Conservation (phyloP, 2,113 vertebrate species). For the Meles meles region DNA sequence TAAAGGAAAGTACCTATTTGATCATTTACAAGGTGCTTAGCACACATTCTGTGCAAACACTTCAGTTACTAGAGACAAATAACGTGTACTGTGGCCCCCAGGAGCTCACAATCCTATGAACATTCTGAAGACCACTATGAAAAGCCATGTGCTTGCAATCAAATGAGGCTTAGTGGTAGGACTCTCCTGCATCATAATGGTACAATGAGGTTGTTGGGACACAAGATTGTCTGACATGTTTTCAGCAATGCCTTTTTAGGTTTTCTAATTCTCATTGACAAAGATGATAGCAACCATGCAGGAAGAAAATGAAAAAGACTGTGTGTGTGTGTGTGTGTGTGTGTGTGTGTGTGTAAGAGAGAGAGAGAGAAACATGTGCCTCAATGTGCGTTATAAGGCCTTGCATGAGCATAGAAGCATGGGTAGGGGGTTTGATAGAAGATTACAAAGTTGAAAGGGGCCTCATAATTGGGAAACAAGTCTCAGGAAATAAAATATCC, state of each 20-base stretch:
- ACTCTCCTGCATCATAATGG: background rate
- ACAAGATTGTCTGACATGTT: background rate
- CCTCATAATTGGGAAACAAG: background rate
- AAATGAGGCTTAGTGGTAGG: background rate
- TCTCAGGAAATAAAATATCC: background rate
- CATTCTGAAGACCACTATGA: background rate
- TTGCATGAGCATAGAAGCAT: background rate
- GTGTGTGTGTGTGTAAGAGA: too few species aligned
- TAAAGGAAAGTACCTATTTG: background rate
- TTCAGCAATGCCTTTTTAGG: background rate
- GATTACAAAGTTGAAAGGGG: background rate
- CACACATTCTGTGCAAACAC: background rate
- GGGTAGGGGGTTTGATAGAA: background rate
- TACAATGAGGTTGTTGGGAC: background rate
- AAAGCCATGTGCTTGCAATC: background rate
- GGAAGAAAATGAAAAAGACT: background rate
- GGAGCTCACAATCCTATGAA: background rate
- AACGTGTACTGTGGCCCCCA: background rate
- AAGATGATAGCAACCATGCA: background rate
- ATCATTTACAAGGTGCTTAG: background rate
- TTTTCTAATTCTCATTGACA: background rate
- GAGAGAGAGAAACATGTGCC: background rate
- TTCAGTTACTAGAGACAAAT: background rate
- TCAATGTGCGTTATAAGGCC: background rate
- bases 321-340: background rate